These are phyloP conservation scores for Forbesichthys papilliferus DNA, from an alignment of 2,113 vertebrate species.

Conservation along the genomic window DNA sequence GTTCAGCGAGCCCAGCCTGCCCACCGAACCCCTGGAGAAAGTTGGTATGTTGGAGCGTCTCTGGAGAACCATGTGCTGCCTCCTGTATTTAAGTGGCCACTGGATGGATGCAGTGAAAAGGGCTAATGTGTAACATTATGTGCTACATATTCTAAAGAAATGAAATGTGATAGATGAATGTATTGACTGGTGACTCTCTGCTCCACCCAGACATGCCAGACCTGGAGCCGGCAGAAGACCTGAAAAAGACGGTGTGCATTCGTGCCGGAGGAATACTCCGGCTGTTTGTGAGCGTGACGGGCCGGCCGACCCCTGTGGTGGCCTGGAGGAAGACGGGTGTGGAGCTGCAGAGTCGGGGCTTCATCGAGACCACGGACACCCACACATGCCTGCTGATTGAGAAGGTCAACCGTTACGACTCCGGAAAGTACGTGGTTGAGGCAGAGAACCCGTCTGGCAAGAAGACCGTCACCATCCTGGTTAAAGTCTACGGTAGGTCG, in stretches of 20 bases:
- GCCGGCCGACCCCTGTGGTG: conserved; percentile 87
- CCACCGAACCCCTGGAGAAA: conserved; percentile 89
- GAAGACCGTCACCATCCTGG: conserved; percentile 89
- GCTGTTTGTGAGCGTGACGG: conserved; percentile 86
- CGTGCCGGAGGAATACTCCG: conserved; percentile 90
- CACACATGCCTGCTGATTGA: conserved; percentile 89
- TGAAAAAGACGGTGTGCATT: conserved; percentile 93
- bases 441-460: conserved; percentile 98
- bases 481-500: conserved; percentile 93
- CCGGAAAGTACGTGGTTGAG: conserved; percentile 94
- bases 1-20: conserved; percentile 87
- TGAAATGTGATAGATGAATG: no score
- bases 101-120: no score
- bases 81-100: not conserved
- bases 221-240: conserved; percentile 90
- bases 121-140: no score
- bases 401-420: conserved; percentile 94
- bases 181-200: not conserved
- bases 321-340: conserved; percentile 91
- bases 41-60: conserved; percentile 78
- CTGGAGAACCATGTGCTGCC: not conserved
- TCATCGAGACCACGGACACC: conserved; percentile 92
- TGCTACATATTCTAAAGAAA: no score
- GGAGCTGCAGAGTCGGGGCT: conserved; percentile 88
- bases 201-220: conserved; percentile 88